Evolutionary conservation across 2,113 vertebrate species (phyloP), one percentile per base, ranked within the genome.

Genomic region (Hippocampus guttulatus): DNA sequence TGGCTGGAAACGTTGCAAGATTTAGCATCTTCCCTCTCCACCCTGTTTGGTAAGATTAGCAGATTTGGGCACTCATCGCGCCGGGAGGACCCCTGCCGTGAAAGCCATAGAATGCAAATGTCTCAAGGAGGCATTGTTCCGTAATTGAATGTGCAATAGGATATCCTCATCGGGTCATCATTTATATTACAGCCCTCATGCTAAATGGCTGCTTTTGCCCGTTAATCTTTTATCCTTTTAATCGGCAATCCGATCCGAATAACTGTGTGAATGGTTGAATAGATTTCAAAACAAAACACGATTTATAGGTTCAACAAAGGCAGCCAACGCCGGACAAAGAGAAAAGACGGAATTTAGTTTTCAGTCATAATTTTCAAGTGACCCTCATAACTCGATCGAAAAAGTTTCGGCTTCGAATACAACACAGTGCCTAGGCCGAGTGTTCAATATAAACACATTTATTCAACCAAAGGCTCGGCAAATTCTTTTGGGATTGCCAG

Each of bases 21-120:
- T 86, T 85, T 82, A 71, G 30, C 49, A 27, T 51, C 69, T 73
- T 90, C 92, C 91, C 90, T 90, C 76, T 83, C 91, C 92, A 91
- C 93, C 91, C 93, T 91, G 92, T 95, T 95, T 94, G 93, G 91
- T 57, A 75, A 98, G 96, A 97, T 98, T 97, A 97, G 95, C 94
- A 97, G 96, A 98, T 97, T 97, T 97, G 95, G 93, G 94, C 92
- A 92, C 94, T 95, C 96, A 96, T 97, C 95, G 95, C 92, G 96
- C 93, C 94, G 92, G 90, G 90, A 91, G 92, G 89, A 69, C 73
- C 93, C 94, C 95, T 77, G 92, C 92, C 89, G 94, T 64, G 89
- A 94, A 64, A 14, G 91, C 91, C 93, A 94, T 95, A 95, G 96
- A 94, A 95, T 94, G 95, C 79, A 86, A 85, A 96, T 94, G 95